phyloP scores from a whole-genome alignment of 2,888 invertebrate genomes.

The Dryomyza anilis region DNA sequence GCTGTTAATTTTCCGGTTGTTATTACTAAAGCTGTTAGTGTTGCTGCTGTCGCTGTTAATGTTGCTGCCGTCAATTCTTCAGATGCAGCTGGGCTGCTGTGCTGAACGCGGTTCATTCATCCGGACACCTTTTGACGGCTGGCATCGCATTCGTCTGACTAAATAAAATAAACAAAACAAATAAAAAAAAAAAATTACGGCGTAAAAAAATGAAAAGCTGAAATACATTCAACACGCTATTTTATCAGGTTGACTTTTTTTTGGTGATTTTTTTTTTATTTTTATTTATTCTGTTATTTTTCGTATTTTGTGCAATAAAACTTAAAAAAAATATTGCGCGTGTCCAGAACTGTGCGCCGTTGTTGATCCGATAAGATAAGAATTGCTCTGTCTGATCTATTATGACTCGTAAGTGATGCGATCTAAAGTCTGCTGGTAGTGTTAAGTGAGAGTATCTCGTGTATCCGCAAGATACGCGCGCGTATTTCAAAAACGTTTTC shows the following conservation, averaged over 20 bases:
- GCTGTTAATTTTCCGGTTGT: neutral
- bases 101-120: constrained; percentile 6
- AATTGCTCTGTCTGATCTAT: neutral
- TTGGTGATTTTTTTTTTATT: neutral
- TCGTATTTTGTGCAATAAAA: neutral
- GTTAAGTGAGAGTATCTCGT: neutral
- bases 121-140: constrained; percentile 4
- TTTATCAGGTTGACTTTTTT: neutral
- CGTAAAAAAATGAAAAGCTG: too few species aligned
- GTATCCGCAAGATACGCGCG: neutral
- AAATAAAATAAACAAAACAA: too few species aligned
- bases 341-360: neutral
- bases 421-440: too few species aligned
- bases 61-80: neutral
- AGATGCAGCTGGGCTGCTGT: neutral
- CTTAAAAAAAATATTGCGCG: neutral
- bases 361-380: constrained; percentile 3
- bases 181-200: too few species aligned
- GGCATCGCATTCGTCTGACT: neutral
- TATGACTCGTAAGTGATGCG: too few species aligned
- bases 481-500: neutral
- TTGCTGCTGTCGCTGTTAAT: neutral
- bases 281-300: constrained; percentile 6
- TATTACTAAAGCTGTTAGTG: neutral
- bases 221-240: neutral